A percentile compares a stretch with the other conserved stretches of the same genome.
These are phyloP conservation scores for Crypturellus undulatus DNA, from an alignment of 2,113 vertebrate species.

Conservation along the genomic window DNA sequence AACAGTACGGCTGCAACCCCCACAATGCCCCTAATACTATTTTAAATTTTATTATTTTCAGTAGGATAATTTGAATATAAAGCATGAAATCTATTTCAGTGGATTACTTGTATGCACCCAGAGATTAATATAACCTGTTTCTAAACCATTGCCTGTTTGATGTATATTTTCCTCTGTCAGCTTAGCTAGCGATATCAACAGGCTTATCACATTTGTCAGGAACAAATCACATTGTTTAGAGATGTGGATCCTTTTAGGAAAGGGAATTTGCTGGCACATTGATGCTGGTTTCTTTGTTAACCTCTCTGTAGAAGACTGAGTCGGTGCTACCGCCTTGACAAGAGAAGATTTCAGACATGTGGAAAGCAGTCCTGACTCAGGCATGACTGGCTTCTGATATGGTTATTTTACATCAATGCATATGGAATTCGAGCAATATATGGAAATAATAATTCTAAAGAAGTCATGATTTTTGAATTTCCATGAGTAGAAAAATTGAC, in stretches of 20 bases:
- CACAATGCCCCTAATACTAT: neutral
- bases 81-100: neutral
- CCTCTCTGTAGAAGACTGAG: neutral
- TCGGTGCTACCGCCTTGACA: neutral
- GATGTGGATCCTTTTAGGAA: neutral
- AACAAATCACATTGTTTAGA: neutral
- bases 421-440: neutral
- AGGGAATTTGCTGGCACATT: neutral
- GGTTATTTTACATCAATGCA: neutral
- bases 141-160: neutral
- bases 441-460: neutral
- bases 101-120: neutral
- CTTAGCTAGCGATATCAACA: neutral
- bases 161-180: neutral
- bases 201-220: neutral
- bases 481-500: neutral
- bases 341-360: neutral
- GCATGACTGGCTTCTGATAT: neutral
- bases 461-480: neutral
- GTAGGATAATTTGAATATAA: neutral
- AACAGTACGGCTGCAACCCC: no score
- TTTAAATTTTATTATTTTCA: slow-evolving; percentile 17
- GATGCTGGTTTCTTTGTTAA: neutral
- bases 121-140: neutral
- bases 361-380: neutral